Conservation (phyloP, 2,113 vertebrate species). For the Hemichromis elongatus region DNA sequence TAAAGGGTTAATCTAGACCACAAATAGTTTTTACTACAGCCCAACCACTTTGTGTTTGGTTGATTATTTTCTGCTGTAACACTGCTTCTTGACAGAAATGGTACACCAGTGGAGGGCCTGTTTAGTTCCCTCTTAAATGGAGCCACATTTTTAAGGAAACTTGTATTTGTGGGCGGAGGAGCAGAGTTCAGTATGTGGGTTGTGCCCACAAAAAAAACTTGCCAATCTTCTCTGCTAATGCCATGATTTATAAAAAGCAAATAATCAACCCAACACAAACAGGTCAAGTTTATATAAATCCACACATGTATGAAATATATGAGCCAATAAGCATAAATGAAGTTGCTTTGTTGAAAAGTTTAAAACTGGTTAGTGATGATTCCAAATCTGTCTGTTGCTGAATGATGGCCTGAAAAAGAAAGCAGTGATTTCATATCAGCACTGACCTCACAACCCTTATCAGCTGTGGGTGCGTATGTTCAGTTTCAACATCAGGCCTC, state of each 20-base stretch:
- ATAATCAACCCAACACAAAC: background rate
- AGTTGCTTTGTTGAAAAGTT: background rate
- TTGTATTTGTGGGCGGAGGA: background rate
- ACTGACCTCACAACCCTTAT: background rate
- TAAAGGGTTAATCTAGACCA: background rate
- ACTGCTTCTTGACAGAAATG: background rate
- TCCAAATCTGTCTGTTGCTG: background rate
- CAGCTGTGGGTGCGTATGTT: background rate
- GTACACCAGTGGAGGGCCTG: background rate
- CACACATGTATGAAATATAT: background rate
- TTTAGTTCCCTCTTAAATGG: background rate
- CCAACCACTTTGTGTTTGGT: background rate
- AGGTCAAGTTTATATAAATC: background rate
- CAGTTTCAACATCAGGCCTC: constrained; percentile 1
- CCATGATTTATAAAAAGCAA: background rate
- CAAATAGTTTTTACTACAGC: background rate
- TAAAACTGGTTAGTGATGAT: background rate
- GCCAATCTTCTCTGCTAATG: background rate
- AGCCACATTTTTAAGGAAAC: background rate
- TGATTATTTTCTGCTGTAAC: background rate
- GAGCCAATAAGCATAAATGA: background rate
- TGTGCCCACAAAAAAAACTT: background rate
- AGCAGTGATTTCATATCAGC: background rate
- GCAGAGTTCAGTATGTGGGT: background rate
- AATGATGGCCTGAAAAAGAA: background rate